Base-by-base conservation (phyloP, 2,113 vertebrate genomes). In the Syngnathus floridae region DNA sequence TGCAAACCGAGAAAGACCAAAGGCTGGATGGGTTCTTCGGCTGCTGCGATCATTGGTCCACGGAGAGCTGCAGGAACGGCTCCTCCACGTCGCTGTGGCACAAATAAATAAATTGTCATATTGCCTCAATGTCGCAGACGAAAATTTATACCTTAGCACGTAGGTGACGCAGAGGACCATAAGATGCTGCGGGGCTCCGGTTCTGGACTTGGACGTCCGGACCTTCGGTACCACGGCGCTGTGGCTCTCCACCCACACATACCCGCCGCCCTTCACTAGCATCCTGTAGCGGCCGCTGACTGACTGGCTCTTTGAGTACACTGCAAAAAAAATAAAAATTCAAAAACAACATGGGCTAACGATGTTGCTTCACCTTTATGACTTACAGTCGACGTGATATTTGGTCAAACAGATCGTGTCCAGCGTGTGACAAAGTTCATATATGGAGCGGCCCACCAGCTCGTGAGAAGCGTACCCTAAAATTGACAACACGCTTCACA, bases 181-280 rank as follows among this genome's bases (percentile, higher is more conserved):
- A 84, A 94, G 93, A 0, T 93, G 93, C 82, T 93, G 94, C 1
- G 91, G 84, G 84, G 91, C 90, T 13, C 88, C 85, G 0, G 82
- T 88, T 16, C 91, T 94, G 78, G 91, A 94, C 62, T 57, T 84
- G 12, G 93, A 86, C 80, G 93, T 89, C 35, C 90, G 89, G 1
- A 81, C 89, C 2, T 90, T 92, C 79, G 95, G 94, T 73, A 97
- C 93, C 82, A 98, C 93, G 0, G 96, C 95, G 19, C 93, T 92
- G 72, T 98, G 96, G 1, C 90, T 98, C 88, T 99, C 94, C 82
- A 94, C 87, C 96, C 96, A 99, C 3, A 96, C 92, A 0, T 95
- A 99, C 6, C 96, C 96, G 37, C 96, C 96, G 0, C 93, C 91
- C 76, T 92, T 95, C 13, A 95, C 96, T 17, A 99, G 91, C 93